These are phyloP conservation scores for Girardia tigrina DNA, from an alignment of 2,888 invertebrate genomes.

Conservation along the genomic window DNA sequence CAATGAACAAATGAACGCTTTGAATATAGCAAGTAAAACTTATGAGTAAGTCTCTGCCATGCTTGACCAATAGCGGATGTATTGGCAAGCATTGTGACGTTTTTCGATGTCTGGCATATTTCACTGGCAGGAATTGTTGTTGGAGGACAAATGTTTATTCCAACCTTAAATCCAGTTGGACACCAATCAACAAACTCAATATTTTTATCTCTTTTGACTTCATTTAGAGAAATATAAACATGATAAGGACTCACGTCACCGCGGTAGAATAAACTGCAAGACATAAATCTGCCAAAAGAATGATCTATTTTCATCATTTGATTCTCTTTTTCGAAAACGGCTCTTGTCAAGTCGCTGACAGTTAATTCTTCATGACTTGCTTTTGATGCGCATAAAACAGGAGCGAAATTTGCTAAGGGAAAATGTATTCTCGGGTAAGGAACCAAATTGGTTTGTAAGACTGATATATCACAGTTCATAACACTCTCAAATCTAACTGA, in stretches of 20 bases:
- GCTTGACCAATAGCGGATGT: conserved; percentile 57
- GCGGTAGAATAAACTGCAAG: conserved; percentile 36
- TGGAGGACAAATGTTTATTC: conserved; percentile 63
- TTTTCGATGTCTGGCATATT: conserved; percentile 58
- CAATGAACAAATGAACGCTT: conserved; percentile 39
- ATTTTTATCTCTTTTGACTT: conserved; percentile 20
- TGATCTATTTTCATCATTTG: conserved; percentile 66
- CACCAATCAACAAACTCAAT: conserved; percentile 36
- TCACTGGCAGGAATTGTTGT: conserved; percentile 44
- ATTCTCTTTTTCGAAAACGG: conserved; percentile 67
- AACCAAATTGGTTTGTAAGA: conserved; percentile 33
- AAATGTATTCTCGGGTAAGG: conserved; percentile 35
- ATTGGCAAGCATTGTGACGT: conserved; percentile 69
- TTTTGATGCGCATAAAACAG: conserved; percentile 30
- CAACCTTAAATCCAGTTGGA: conserved; percentile 48
- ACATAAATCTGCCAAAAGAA: conserved; percentile 29
- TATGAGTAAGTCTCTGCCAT: conserved; percentile 38
- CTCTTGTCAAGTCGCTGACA: conserved; percentile 68
- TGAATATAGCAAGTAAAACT: conserved; percentile 40
- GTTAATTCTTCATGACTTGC: conserved; percentile 55
- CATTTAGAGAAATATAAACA: conserved; percentile 37
- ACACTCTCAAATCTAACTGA: conserved; percentile 26
- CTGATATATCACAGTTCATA: conserved; percentile 24
- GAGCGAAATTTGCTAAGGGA: conserved; percentile 29
- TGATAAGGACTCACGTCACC: conserved; percentile 39